These are phyloP conservation scores for Loriculus beryllinus DNA, from an alignment of 2,797 vertebrate genomes.

Conservation along the genomic window DNA sequence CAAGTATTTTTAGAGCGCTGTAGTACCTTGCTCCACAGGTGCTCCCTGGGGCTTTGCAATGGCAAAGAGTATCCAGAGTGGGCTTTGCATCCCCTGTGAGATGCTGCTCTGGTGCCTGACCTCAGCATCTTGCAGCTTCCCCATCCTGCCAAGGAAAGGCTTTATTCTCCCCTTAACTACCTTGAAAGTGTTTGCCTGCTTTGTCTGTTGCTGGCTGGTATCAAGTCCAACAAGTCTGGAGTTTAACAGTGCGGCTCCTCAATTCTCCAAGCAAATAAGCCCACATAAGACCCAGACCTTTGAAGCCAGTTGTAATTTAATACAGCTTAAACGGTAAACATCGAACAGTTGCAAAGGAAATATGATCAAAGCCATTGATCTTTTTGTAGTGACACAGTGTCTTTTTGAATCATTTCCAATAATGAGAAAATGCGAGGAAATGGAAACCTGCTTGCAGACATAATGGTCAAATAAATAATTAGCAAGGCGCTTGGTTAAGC, in stretches of 20 bases:
- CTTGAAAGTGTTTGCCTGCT: not conserved
- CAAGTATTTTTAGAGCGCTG: not conserved
- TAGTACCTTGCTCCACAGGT: not conserved
- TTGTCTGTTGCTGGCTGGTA: not conserved
- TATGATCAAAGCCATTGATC: slow-evolving; percentile 57
- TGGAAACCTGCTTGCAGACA: slow-evolving; percentile 5
- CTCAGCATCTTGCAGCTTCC: rapidly evolving
- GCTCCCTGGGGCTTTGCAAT: slow-evolving; percentile 41
- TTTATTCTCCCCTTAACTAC: rapidly evolving
- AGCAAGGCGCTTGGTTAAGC: not conserved
- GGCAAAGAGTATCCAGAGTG: slow-evolving; percentile 36
- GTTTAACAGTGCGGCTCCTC: not conserved
- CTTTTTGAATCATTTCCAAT: slow-evolving; percentile 45
- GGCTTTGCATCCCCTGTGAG: slow-evolving; percentile 5
- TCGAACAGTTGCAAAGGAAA: slow-evolving; percentile 28
- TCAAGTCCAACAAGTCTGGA: not conserved
- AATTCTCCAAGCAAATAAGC: slow-evolving; percentile 21
- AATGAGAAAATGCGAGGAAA: slow-evolving; percentile 8
- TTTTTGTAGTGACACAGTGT: not conserved
- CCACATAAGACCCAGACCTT: slow-evolving; percentile 20
- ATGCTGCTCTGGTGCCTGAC: not conserved
- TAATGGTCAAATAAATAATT: slow-evolving; percentile 39
- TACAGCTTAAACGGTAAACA: slow-evolving; percentile 38
- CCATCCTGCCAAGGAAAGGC: not conserved
- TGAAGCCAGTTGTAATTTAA: slow-evolving; percentile 52